These are phyloP conservation scores for Himalopsyche tibetana DNA, from an alignment of 2,888 invertebrate species.

Conservation along the genomic window DNA sequence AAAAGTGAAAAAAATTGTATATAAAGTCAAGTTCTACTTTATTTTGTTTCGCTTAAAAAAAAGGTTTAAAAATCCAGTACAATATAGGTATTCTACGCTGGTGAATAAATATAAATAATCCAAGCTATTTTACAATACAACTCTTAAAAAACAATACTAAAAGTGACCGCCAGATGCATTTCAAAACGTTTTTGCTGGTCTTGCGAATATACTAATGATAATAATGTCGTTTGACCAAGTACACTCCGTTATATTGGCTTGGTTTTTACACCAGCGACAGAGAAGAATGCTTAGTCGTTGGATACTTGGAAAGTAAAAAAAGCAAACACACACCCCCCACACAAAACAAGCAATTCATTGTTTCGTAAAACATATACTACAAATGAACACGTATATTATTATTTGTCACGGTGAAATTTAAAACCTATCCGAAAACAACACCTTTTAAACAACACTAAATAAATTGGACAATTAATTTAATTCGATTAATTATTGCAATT, in stretches of 20 bases:
- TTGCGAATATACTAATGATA: not conserved
- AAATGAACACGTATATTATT: slow-evolving; percentile 9
- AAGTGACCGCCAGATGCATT: too few relatives aligned
- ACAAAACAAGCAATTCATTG: not conserved
- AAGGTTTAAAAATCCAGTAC: too few relatives aligned
- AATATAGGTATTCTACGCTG: too few relatives aligned
- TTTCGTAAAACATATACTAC: not conserved
- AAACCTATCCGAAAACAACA: slow-evolving; percentile 13
- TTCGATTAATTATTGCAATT: too few relatives aligned
- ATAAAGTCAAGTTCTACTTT: too few relatives aligned
- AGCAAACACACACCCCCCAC: not conserved
- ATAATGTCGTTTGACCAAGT: slow-evolving; percentile 2
- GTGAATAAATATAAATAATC: too few relatives aligned
- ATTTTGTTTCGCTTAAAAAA: too few relatives aligned
- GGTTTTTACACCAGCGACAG: not conserved
- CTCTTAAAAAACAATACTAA: too few relatives aligned
- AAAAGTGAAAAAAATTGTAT: too few relatives aligned
- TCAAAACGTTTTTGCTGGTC: too few relatives aligned
- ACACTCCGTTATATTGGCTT: not conserved
- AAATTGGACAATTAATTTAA: too few relatives aligned
- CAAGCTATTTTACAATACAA: too few relatives aligned
- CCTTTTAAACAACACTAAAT: not conserved
- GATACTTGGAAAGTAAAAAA: not conserved
- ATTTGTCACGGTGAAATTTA: not conserved
- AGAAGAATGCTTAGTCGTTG: not conserved